Percentiles rank a stretch among this genome's conserved stretches.
Conservation (phyloP, 2,797 vertebrate genomes). For the Eulemur mongoz region DNA sequence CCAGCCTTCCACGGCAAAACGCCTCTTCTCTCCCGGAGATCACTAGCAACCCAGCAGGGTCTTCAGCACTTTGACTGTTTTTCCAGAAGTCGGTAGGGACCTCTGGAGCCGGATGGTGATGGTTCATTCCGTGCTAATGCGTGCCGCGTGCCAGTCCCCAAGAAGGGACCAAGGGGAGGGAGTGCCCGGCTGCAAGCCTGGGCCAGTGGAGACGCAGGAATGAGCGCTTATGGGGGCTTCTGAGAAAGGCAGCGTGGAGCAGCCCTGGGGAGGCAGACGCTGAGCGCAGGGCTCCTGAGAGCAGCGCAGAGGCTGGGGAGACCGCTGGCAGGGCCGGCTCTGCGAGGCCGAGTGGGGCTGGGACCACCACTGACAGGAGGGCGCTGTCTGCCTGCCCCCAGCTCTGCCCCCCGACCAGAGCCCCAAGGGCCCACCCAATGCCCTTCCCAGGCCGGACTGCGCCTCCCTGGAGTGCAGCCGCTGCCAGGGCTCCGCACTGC, state of each 20-base stretch:
- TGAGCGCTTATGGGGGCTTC: rapidly evolving
- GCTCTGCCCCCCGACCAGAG: background rate
- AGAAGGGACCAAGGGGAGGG: background rate
- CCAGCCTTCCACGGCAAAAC: background rate
- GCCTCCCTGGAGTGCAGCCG: rapidly evolving
- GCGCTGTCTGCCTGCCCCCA: background rate
- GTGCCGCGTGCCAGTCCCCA: rapidly evolving
- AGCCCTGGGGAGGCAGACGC: too few species aligned
- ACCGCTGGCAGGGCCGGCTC: background rate
- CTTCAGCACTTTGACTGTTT: background rate
- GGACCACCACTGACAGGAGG: background rate
- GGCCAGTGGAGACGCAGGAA: background rate
- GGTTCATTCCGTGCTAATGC: background rate
- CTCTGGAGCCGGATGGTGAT: background rate
- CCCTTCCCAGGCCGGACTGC: background rate
- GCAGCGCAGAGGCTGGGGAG: background rate
- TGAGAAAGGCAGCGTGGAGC: background rate
- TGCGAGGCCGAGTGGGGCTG: too few species aligned
- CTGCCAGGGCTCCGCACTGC: rapidly evolving
- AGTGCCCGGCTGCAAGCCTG: too few species aligned
- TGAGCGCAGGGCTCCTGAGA: background rate
- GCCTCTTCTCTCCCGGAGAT: background rate
- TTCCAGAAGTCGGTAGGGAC: background rate
- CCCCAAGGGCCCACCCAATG: background rate
- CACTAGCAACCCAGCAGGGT: background rate